These are phyloP conservation scores for Neocloeon triangulifer DNA, from an alignment of 1,140 invertebrate species.

Conservation along the genomic window DNA sequence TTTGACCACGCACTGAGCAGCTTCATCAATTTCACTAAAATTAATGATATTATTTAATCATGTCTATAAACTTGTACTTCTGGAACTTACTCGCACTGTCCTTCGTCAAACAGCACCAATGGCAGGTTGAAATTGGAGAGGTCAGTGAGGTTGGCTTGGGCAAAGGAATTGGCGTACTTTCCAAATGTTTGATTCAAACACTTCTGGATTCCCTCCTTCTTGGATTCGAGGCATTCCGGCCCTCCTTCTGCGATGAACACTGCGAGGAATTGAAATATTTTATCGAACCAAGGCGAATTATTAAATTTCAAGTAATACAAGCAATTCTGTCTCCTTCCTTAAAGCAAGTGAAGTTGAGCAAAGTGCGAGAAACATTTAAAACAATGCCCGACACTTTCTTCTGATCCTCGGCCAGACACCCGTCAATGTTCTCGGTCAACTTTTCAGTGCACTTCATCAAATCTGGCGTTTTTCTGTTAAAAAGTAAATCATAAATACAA, in stretches of 20 bases:
- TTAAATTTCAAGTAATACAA: too few species aligned
- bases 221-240: constrained; percentile 39
- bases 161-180: constrained; percentile 13
- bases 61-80: constrained; percentile 10
- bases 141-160: constrained; percentile 15
- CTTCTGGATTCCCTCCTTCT: constrained; percentile 29
- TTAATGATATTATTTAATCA: constrained; percentile 10
- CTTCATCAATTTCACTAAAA: constrained; percentile 27
- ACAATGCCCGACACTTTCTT: constrained; percentile 27
- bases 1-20: constrained; percentile 36
- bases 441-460: constrained; percentile 33
- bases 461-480: constrained; percentile 27
- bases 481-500: too few species aligned
- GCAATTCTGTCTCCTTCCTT: constrained; percentile 62
- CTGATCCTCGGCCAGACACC: constrained; percentile 36
- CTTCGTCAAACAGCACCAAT: constrained; percentile 22
- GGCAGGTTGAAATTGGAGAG: constrained; percentile 24
- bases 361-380: constrained; percentile 34
- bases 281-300: neutral
- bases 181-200: constrained; percentile 37
- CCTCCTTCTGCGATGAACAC: constrained; percentile 58
- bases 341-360: constrained; percentile 44
- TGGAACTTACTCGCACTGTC: constrained; percentile 24
- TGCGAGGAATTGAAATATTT: constrained; percentile 17
- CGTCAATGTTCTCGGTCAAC: constrained; percentile 28